phyloP scores from a whole-genome alignment of 1,140 invertebrate genomes.

The Leptinotarsa texana region DNA sequence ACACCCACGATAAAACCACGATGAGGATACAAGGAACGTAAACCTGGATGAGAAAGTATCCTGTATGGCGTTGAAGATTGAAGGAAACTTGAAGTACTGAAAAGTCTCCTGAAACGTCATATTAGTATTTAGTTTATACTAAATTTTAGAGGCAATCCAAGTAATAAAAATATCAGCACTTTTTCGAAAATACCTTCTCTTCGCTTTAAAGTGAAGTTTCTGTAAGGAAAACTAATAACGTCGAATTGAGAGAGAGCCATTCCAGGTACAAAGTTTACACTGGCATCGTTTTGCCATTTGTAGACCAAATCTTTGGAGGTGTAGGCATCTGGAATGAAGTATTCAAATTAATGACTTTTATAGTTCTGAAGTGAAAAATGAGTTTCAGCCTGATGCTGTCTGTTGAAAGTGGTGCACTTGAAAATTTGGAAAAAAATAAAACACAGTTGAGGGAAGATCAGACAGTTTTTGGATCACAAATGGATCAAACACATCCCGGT shows the following conservation, averaged over 20 bases:
- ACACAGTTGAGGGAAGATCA: too few species aligned
- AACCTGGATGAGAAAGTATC: conserved; percentile 93
- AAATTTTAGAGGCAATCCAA: background rate
- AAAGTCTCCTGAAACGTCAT: conserved; percentile 66
- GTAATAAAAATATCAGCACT: too few species aligned
- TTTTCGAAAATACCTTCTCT: conserved; percentile 65
- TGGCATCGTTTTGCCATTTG: conserved; percentile 81
- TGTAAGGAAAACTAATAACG: conserved; percentile 81
- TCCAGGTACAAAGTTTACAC: conserved; percentile 83
- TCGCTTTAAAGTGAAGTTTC: conserved; percentile 76
- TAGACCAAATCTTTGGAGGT: conserved; percentile 87
- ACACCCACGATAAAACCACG: conserved; percentile 94
- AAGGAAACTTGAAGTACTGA: conserved; percentile 87
- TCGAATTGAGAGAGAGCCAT: conserved; percentile 93
- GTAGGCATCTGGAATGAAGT: conserved; percentile 78
- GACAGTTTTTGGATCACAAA: too few species aligned
- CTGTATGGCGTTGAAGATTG: conserved; percentile 86
- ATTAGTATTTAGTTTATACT: background rate
- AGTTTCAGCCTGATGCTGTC: too few species aligned
- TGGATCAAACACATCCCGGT: too few species aligned
- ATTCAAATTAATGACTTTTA: background rate
- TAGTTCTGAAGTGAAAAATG: too few species aligned
- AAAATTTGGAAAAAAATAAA: too few species aligned
- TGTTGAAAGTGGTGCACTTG: too few species aligned
- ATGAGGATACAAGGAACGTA: conserved; percentile 94